phyloP scores from a whole-genome alignment of 2,797 vertebrate species.

The Premnoplex brunnescens region DNA sequence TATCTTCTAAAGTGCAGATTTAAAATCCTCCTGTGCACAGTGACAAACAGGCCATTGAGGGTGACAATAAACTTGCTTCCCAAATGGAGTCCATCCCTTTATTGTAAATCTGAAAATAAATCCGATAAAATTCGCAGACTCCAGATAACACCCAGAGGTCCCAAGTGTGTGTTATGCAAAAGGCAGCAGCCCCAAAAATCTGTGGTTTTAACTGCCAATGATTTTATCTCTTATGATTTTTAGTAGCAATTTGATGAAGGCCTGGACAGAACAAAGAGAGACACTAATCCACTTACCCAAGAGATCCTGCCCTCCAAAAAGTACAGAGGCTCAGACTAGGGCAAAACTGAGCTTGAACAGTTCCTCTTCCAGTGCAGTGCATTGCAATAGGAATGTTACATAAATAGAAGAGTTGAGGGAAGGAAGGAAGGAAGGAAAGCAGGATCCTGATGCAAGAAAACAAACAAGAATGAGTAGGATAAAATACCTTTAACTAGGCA shows the following conservation, averaged over 20 bases:
- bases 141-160: conserved; percentile 10
- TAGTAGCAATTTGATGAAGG: conserved; percentile 43
- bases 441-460: neutral
- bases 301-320: conserved; percentile 35
- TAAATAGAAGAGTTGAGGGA: neutral
- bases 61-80: conserved; percentile 7
- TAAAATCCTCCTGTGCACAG: conserved; percentile 46
- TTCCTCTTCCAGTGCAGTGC: conserved; percentile 9
- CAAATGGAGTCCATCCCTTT: neutral
- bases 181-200: conserved; percentile 11
- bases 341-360: conserved; percentile 20
- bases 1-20: conserved; percentile 67
- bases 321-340: neutral
- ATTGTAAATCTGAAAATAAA: conserved; percentile 44
- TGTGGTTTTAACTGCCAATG: conserved; percentile 36
- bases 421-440: neutral
- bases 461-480: neutral
- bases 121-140: neutral
- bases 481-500: neutral
- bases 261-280: conserved; percentile 44
- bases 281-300: conserved; percentile 35
- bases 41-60: neutral
- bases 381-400: neutral
- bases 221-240: conserved; percentile 48
- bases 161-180: conserved; percentile 17